Evolutionary conservation across 2,113 vertebrate species (phyloP), one percentile per base, ranked within the genome.

Genomic region (Hemiprocne comata): DNA sequence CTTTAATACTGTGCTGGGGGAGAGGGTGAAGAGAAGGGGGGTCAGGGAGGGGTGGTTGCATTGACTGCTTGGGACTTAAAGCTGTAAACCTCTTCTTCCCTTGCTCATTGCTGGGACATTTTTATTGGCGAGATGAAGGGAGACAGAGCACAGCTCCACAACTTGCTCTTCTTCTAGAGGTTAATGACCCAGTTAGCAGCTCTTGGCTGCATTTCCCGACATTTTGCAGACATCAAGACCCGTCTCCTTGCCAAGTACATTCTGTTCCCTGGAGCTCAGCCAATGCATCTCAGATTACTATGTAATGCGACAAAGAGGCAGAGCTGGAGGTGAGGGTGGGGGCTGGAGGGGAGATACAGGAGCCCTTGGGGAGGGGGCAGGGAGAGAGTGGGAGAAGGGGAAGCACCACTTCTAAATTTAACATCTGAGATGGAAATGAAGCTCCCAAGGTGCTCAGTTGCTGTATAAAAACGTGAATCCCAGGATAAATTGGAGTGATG

Each of bases 151-250:
- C 95, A 98, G 97, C 97, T 97, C 84, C 95, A 96, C 97, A 96
- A 97, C 97, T 97, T 97, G 97, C 97, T 97, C 98, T 97, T 98
- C 98, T 98, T 97, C 96, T 97, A 96, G 98, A 98, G 98, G 98
- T 98, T 98, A 98, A 98, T 98, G 98, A 98, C 98, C 98, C 98
- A 98, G 98, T 98, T 98, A 98, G 98, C 98, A 98, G 98, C 97
- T 98, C 98, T 98, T 98, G 98, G 98, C 98, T 98, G 97, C 97
- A 96, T 97, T 98, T 98, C 95, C 98, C 98, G 98, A 98, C 98
- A 98, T 98, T 98, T 98, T 98, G 98, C 98, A 98, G 98, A 98
- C 98, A 98, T 98, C 97, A 97, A 98, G 98, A 96, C 97, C 98
- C 93, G 97, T 94, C 97, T 95, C 95, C 94, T 96, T 98, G 98